Base-by-base conservation (phyloP, 1,140 invertebrate genomes). In the Proales similis region DNA sequence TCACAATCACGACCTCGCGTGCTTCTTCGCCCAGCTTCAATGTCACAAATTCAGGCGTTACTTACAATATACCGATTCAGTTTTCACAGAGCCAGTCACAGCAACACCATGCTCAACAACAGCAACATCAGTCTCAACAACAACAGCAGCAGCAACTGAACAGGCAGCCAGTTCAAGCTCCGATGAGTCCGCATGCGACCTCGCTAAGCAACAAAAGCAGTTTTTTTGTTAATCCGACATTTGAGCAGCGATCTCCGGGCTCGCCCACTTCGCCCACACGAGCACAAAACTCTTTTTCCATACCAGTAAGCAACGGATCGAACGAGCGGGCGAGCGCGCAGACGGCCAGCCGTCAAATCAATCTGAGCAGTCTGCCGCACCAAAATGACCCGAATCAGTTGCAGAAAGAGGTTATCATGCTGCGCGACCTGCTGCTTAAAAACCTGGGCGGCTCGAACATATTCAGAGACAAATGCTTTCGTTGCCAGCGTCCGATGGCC, bases 401-500 rank as follows among this genome's bases (percentile, higher is more conserved):
- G 3, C 85, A 87, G 72, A 81, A 82, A 66, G 86, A 90, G 79
- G 87, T 92, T 5, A 88, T 92, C 74, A 85, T 84, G 53, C 77
- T 93, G 11, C 90, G 88, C 17, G 84, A 88, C 77, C 79, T 92
- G 11, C 78, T 92, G 22, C 85, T 91, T 11, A 75, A 87, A 70
- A 85, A 85, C 53, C 86, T 89, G 80, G 81, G 19, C 12, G 4
- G 17, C 17, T 20, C 46, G 36, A 48, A 46, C 29, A 64, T 20
- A 66, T n/a, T n/a, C n/a, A n/a, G n/a, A 83, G 88, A 87, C 14
- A 82, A 86, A 63, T 96, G 92, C 71, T 81, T 84, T 26, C 86
- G 88, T 69, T 97, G 92, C 78, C 83, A 85, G 11, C 83, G 86
- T 66, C 86, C 86, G 73, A 87, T 96, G 7, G 79, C 91, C 51